phyloP scores from a whole-genome alignment of 2,888 invertebrate species.

The Pyrrhia umbra region DNA sequence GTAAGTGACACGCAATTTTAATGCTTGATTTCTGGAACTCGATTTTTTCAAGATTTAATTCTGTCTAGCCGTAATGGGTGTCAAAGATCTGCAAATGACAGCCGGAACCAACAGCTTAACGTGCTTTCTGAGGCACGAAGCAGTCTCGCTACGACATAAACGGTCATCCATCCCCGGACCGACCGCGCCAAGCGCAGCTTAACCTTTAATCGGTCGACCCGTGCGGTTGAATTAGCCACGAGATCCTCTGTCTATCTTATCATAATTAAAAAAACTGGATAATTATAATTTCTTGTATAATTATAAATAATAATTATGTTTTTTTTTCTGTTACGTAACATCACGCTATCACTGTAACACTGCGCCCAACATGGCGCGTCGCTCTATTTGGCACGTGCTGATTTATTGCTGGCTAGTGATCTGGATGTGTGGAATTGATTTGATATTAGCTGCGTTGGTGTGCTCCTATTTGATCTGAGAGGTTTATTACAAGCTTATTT shows the following conservation, averaged over 20 bases:
- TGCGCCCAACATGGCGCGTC: conserved; percentile 67
- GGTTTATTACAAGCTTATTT: background rate
- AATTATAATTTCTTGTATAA: background rate
- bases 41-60: no score
- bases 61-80: no score
- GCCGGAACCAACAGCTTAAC: no score
- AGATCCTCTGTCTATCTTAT: no score
- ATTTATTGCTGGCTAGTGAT: conserved; percentile 84
- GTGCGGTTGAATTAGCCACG: no score
- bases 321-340: conserved; percentile 34
- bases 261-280: background rate
- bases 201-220: no score
- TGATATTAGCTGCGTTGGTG: conserved; percentile 71
- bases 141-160: no score
- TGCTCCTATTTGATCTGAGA: conserved; percentile 62
- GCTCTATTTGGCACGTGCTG: conserved; percentile 79
- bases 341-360: conserved; percentile 67
- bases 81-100: no score
- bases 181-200: no score
- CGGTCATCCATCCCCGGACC: no score
- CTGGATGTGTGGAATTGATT: conserved; percentile 85
- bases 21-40: no score
- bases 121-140: no score
- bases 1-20: background rate
- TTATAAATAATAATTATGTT: background rate